phyloP scores from a whole-genome alignment of 2,888 invertebrate species.

The Euproctis similis region DNA sequence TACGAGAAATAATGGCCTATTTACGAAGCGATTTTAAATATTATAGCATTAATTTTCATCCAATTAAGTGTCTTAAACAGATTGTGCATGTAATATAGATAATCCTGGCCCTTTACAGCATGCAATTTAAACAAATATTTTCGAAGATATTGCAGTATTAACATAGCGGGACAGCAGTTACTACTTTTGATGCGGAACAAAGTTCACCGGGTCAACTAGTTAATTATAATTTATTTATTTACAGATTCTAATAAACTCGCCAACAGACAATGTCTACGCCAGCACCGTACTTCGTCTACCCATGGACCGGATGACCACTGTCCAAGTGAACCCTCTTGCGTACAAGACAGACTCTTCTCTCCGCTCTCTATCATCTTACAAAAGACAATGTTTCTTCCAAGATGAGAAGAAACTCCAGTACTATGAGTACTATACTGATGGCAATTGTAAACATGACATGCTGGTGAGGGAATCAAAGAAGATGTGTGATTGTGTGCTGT shows the following conservation, averaged over 20 bases:
- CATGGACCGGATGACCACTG: conserved; percentile 62
- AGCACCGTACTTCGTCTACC: conserved; percentile 61
- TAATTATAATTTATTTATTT: background rate
- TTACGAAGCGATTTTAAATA: no score
- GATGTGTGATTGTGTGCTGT: conserved; percentile 62
- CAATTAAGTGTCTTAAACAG: no score
- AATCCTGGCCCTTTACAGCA: no score
- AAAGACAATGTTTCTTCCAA: conserved; percentile 63
- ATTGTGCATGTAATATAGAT: no score
- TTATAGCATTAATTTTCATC: no score
- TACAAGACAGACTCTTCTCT: conserved; percentile 56
- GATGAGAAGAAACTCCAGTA: conserved; percentile 52
- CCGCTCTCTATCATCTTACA: conserved; percentile 40
- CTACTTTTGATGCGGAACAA: no score
- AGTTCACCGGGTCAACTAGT: no score
- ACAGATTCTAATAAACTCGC: conserved; percentile 58
- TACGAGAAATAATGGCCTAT: no score
- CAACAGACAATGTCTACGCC: conserved; percentile 60
- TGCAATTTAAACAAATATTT: no score
- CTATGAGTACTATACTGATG: conserved; percentile 68
- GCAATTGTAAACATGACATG: conserved; percentile 72
- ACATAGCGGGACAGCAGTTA: no score
- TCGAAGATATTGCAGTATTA: no score
- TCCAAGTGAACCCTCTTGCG: conserved; percentile 59
- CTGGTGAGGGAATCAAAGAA: conserved; percentile 59